Evolutionary conservation across 2,113 vertebrate genomes (phyloP), one percentile per base, ranked within the genome.

Genomic region (Podarcis muralis): DNA sequence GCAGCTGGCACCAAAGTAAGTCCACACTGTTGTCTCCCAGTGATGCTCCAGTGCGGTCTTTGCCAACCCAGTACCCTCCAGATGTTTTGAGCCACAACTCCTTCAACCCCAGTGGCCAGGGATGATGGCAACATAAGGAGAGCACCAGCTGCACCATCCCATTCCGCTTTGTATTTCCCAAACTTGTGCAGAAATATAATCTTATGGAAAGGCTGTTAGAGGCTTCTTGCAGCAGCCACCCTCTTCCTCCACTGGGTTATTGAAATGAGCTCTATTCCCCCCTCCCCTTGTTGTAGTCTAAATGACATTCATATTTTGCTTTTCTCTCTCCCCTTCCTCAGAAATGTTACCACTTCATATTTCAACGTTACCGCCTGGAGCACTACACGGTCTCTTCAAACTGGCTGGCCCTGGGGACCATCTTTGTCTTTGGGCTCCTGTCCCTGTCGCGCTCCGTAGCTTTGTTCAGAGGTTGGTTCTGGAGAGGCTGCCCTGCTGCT

Each of bases 341-440:
- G 99, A 99, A 99, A 97, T 99, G 98, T 93, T 99, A 99, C 97
- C 99, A 99, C 96, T 99, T 99, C 95, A 92, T 98, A 89, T 99
- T 99, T 97, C 98, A 99, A 93, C 97, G 98, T 22, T 99, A 99
- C 92, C 97, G 98, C 78, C 96, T 99, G 92, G 98, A 99, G 11
- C 99, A 99, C 95, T 99, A 99, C 92, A 99, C 99, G 0, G 97
- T 99, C 89, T 99, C 99, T 6, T 99, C 99, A 1, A 98, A 97
- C 95, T 99, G 99, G 98, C 93, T 99, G 96, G 98, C 98, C 1
- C 94, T 99, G 53, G 97, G 97, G 15, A 97, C 97, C 0, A 97
- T 99, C 30, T 37, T 97, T 48, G 95, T 98, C 74, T 99, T 99
- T 53, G 96, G 97, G 7, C 95, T 98, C 69, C 83, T 99, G 86